phyloP scores from a whole-genome alignment of 2,113 vertebrate species.

The Lynx canadensis region DNA sequence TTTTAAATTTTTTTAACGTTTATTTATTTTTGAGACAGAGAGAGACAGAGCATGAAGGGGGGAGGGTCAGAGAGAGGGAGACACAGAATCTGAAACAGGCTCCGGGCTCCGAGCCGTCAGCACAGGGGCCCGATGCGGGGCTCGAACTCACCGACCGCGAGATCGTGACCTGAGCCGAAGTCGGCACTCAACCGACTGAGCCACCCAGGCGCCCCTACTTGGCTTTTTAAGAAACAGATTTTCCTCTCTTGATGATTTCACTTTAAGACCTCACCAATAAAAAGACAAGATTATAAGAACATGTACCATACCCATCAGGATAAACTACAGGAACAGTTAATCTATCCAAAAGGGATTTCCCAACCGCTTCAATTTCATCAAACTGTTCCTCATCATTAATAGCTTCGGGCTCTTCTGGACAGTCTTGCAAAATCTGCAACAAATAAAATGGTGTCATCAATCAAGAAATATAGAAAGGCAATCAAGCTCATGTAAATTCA shows the following conservation, averaged over 20 bases:
- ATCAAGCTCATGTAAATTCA: neutral
- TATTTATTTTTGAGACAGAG: no score
- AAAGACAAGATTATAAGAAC: constrained; percentile 46
- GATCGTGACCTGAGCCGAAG: no score
- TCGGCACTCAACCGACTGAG: no score
- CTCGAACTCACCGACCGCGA: no score
- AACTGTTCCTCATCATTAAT: constrained; percentile 90
- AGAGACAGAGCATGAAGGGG: no score
- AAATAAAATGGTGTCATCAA: constrained; percentile 59
- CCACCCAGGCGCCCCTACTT: no score
- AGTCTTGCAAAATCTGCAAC: constrained; percentile 92
- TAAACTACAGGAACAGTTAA: constrained; percentile 96
- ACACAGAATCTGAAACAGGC: no score
- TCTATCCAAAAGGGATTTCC: constrained; percentile 96
- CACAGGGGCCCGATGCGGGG: no score
- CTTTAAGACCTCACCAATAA: constrained; percentile 45
- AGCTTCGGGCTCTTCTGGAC: constrained; percentile 88
- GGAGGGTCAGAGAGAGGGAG: no score
- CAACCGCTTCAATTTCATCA: constrained; percentile 95
- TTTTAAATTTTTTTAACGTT: no score
- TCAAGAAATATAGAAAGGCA: neutral
- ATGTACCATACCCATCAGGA: constrained; percentile 94
- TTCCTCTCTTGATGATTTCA: neutral
- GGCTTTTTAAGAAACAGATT: constrained; percentile 11
- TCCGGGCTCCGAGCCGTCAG: no score